phyloP scores from a whole-genome alignment of 2,797 vertebrate genomes.

The Characodon lateralis region DNA sequence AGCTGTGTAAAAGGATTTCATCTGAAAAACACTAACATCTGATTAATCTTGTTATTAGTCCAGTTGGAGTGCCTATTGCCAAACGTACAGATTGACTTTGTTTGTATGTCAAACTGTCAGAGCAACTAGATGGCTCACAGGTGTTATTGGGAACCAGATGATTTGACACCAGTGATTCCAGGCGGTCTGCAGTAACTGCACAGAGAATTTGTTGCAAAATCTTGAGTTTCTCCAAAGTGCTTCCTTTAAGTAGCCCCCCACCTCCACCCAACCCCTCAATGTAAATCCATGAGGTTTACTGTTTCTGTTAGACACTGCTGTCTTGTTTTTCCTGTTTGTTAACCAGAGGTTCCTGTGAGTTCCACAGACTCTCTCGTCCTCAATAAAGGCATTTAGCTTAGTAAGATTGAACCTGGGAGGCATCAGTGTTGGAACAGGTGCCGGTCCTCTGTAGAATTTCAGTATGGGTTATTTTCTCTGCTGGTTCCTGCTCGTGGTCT shows the following conservation, averaged over 20 bases:
- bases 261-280: neutral
- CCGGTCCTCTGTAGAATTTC: neutral
- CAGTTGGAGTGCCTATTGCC: conserved; percentile 6
- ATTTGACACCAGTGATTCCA: conserved; percentile 20
- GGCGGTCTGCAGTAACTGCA: conserved; percentile 16
- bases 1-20: conserved; percentile 22
- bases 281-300: conserved; percentile 12
- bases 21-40: conserved; percentile 18
- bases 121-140: conserved; percentile 10
- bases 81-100: conserved; percentile 31
- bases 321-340: conserved; percentile 20
- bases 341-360: conserved; percentile 21
- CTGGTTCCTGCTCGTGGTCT: conserved; percentile 2
- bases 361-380: conserved; percentile 15
- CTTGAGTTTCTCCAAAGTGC: conserved; percentile 2
- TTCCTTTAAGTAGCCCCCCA: conserved; percentile 21
- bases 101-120: conserved; percentile 28
- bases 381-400: neutral
- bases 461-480: neutral
- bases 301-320: conserved; percentile 28
- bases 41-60: conserved; percentile 3
- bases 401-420: neutral
- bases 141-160: conserved; percentile 11
- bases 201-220: conserved; percentile 9
- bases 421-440: neutral